Percentiles rank a stretch among this genome's conserved stretches.
These are phyloP conservation scores for Boulengeromyrus knoepffleri DNA, from an alignment of 2,113 vertebrate species.

Conservation along the genomic window DNA sequence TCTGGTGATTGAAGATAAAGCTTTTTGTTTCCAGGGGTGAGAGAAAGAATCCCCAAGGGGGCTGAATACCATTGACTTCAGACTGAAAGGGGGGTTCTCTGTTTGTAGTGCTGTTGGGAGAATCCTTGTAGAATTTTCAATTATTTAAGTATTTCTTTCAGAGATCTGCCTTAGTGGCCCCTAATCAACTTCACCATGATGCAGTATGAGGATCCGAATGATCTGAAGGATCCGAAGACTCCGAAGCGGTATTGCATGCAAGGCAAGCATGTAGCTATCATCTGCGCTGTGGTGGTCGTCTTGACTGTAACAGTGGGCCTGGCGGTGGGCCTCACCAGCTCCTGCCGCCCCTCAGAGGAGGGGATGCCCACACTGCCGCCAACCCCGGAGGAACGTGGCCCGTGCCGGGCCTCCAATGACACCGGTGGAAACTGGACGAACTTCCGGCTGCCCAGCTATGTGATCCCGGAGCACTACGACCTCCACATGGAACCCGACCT, in stretches of 20 bases:
- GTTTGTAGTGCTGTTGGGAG: not conserved
- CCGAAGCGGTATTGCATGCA: slow-evolving; percentile 72
- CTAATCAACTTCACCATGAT: slow-evolving; percentile 50
- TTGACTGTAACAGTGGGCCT: slow-evolving; percentile 79
- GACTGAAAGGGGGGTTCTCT: not conserved
- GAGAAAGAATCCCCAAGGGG: not conserved
- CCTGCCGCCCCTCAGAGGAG: slow-evolving; percentile 2
- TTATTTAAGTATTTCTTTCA: not conserved
- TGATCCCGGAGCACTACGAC: slow-evolving; percentile 77
- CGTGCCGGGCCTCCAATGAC: slow-evolving; percentile 61
- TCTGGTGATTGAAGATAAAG: not conserved
- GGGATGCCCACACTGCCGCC: not conserved
- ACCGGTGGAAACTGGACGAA: slow-evolving; percentile 65
- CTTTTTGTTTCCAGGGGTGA: not conserved
- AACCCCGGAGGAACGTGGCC: slow-evolving; percentile 26
- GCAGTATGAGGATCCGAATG: slow-evolving; percentile 47
- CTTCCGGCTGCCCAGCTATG: slow-evolving; percentile 74
- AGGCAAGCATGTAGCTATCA: slow-evolving; percentile 67
- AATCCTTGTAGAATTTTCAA: not conserved
- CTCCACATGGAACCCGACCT: slow-evolving; percentile 75
- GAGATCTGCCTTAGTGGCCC: not conserved
- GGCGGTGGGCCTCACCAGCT: slow-evolving; percentile 68
- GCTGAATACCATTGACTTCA: not conserved
- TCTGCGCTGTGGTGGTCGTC: slow-evolving; percentile 60
- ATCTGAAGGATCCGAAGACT: slow-evolving; percentile 45